Evolutionary conservation across 2,113 vertebrate genomes (phyloP).

Genomic region (Erythrocercus mccallii): DNA sequence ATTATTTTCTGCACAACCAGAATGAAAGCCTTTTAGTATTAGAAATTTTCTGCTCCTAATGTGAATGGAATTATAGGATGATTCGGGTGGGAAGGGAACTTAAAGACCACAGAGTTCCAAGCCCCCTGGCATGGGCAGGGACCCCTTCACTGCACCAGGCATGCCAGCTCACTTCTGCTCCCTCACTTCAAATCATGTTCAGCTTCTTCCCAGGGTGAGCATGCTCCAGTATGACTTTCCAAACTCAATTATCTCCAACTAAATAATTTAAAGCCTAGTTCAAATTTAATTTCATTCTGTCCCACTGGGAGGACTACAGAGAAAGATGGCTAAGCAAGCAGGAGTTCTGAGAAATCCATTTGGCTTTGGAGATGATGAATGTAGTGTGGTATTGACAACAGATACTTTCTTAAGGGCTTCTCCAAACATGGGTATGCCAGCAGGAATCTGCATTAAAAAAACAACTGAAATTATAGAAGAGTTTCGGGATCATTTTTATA

Average conservation of each 20-base stretch:
- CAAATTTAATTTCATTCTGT: background rate
- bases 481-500: background rate
- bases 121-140: background rate
- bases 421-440: background rate
- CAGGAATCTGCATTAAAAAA: background rate
- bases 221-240: background rate
- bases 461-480: background rate
- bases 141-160: background rate
- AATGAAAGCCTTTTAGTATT: background rate
- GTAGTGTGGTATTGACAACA: background rate
- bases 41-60: background rate
- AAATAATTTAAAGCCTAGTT: slow-evolving; percentile 33
- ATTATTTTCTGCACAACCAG: rapidly evolving
- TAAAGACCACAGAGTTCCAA: background rate
- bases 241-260: slow-evolving; percentile 2
- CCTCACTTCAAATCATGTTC: background rate
- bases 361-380: background rate
- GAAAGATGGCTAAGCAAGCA: background rate
- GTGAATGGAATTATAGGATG: background rate
- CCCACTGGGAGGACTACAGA: background rate
- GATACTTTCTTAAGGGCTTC: background rate
- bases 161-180: background rate
- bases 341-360: background rate
- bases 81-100: background rate
- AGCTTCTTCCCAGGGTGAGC: background rate